Conservation (phyloP, 2,888 invertebrate species). For the Drosophila crucigera region DNA sequence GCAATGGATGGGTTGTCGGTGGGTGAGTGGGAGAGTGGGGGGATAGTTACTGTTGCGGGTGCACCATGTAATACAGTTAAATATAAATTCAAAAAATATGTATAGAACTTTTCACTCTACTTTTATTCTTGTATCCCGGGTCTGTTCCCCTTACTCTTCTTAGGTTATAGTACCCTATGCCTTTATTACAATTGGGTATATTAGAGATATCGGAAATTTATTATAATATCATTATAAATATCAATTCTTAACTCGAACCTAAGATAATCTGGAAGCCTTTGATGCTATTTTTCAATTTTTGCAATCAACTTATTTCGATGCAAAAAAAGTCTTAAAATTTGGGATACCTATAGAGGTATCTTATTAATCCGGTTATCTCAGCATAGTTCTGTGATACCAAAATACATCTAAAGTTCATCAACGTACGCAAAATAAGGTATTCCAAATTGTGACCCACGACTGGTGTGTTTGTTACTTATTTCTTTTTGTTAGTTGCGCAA, state of each 20-base stretch:
- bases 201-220: not conserved
- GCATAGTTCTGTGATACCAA: not conserved
- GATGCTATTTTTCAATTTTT: not conserved
- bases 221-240: not conserved
- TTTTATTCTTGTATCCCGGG: conserved; percentile 28
- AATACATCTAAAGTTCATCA: no score
- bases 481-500: conserved; percentile 65
- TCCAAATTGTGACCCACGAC: not conserved
- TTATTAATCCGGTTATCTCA: not conserved
- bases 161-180: conserved; percentile 3
- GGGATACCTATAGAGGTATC: not conserved
- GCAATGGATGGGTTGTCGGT: not conserved
- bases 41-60: conserved; percentile 36
- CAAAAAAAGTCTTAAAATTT: not conserved
- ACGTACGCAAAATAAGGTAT: not conserved
- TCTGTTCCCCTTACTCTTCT: conserved; percentile 12
- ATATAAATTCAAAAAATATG: conserved; percentile 71
- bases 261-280: not conserved
- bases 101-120: conserved; percentile 55
- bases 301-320: not conserved
- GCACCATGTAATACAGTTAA: conserved; percentile 69
- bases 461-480: not conserved
- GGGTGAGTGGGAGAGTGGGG: not conserved
- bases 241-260: not conserved
- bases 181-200: not conserved